Evolutionary conservation across 2,888 invertebrate species (phyloP).

Genomic region (Lomographa bimaculata): DNA sequence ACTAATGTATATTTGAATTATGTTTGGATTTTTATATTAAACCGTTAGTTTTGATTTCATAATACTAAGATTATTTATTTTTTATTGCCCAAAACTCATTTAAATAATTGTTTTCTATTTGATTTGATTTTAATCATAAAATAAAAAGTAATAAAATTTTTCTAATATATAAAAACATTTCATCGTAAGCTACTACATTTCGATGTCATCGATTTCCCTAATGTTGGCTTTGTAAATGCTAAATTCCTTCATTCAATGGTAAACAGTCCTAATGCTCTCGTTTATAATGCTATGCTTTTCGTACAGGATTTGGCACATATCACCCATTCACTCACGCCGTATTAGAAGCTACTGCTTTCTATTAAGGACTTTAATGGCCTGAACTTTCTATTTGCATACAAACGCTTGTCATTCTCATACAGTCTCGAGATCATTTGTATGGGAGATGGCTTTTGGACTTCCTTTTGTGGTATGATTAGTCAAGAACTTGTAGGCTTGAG

Average conservation of each 20-base stretch:
- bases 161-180: too few relatives aligned
- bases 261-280: conserved; percentile 11
- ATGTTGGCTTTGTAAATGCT: too few relatives aligned
- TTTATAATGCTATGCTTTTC: conserved; percentile 16
- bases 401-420: conserved; percentile 25
- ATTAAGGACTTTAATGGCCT: conserved; percentile 30
- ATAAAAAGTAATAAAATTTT: too few relatives aligned
- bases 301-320: conserved; percentile 22
- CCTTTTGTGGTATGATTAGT: conserved; percentile 22
- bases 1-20: too few relatives aligned
- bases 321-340: conserved; percentile 16
- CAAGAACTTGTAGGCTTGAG: conserved; percentile 19
- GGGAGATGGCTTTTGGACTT: conserved; percentile 25
- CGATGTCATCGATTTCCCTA: too few relatives aligned
- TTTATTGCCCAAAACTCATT: too few relatives aligned
- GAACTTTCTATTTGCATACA: conserved; percentile 20
- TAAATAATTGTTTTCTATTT: too few relatives aligned
- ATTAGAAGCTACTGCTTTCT: conserved; percentile 23
- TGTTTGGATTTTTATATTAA: too few relatives aligned
- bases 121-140: too few relatives aligned
- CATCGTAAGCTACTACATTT: too few relatives aligned
- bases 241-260: conserved; percentile 4
- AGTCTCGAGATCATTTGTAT: conserved; percentile 31
- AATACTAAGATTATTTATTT: too few relatives aligned
- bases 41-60: too few relatives aligned